A percentile compares a stretch with the other conserved stretches of the same genome.
Evolutionary conservation across 2,797 vertebrate genomes (phyloP).

Genomic region (Agapornis canus): DNA sequence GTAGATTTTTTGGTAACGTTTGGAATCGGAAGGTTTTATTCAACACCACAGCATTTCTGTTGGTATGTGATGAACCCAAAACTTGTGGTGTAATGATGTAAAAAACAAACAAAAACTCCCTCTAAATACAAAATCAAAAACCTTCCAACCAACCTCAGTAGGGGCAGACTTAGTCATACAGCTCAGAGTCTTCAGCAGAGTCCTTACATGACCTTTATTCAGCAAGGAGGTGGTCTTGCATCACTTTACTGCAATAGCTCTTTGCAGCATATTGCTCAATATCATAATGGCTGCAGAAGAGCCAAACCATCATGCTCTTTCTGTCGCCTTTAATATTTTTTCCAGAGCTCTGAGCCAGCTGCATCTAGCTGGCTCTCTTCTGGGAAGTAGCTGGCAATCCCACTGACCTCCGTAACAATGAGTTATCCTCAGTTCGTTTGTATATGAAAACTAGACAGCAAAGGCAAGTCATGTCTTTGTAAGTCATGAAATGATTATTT

Average conservation of each 20-base stretch:
- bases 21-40: not conserved
- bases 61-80: not conserved
- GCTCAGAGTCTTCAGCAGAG: not conserved
- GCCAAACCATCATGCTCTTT: not conserved
- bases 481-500: constrained; percentile 78
- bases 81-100: not conserved
- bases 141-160: not conserved
- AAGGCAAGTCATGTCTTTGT: constrained; percentile 76
- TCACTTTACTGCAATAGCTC: constrained; percentile 3
- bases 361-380: not conserved
- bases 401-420: constrained; percentile 44
- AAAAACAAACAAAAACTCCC: not conserved
- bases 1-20: not conserved
- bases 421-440: constrained; percentile 75
- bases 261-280: constrained; percentile 28
- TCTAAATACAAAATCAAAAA: not conserved
- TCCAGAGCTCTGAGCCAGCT: constrained; percentile 22
- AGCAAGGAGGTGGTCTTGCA: constrained; percentile 11
- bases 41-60: not conserved
- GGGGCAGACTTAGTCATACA: not conserved
- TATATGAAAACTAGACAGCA: constrained; percentile 72
- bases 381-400: not conserved
- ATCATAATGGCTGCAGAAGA: constrained; percentile 18
- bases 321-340: constrained; percentile 45
- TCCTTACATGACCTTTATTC: not conserved